A percentile compares a stretch with the other conserved stretches of the same genome.
These are phyloP conservation scores for Catharus fuscescens DNA, from an alignment of 2,113 vertebrate species.

Conservation along the genomic window DNA sequence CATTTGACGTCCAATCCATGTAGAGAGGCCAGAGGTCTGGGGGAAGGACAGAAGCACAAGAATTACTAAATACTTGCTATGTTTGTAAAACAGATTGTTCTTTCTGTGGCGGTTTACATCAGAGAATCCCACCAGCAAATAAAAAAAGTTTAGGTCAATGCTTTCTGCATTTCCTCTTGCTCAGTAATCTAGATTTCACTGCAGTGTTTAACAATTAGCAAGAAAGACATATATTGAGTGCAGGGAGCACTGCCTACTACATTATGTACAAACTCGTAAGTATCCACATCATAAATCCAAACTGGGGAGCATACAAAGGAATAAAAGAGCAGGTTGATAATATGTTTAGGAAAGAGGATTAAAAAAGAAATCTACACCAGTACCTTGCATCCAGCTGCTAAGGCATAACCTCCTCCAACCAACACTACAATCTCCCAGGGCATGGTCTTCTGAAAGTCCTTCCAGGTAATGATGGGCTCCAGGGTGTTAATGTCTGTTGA, in stretches of 20 bases:
- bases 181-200: background rate
- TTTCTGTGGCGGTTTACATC: background rate
- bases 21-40: slow-evolving; percentile 90
- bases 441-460: slow-evolving; percentile 98
- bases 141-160: background rate
- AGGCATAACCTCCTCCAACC: slow-evolving; percentile 96
- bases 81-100: background rate
- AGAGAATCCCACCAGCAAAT: background rate
- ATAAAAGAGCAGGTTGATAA: background rate
- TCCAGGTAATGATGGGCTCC: slow-evolving; percentile 96
- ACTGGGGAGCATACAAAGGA: background rate
- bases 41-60: background rate
- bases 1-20: slow-evolving; percentile 96
- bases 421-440: slow-evolving; percentile 98
- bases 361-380: background rate
- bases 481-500: slow-evolving; percentile 57
- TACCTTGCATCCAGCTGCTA: slow-evolving; percentile 98
- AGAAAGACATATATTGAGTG: background rate
- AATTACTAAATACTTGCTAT: background rate
- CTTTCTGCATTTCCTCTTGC: background rate
- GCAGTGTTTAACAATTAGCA: background rate
- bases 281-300: background rate
- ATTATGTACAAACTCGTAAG: background rate
- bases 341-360: background rate
- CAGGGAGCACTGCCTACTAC: background rate